These are phyloP conservation scores for Pandemis cinnamomeana DNA, from an alignment of 2,888 invertebrate species.

Conservation along the genomic window DNA sequence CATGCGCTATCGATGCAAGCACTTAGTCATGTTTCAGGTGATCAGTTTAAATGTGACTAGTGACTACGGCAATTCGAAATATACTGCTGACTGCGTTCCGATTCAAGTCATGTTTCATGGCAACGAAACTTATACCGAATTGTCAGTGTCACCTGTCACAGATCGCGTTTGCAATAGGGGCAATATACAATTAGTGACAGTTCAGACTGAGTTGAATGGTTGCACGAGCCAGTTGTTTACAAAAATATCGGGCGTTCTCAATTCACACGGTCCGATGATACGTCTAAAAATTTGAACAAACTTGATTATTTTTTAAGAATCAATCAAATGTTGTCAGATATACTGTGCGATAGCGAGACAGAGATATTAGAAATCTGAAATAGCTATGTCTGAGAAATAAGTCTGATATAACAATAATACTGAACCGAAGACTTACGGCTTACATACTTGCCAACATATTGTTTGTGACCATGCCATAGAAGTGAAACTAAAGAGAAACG, in stretches of 20 bases:
- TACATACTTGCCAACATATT: too few relatives aligned
- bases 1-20: constrained; percentile 9
- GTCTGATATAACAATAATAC: not conserved
- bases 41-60: too few relatives aligned
- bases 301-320: not conserved
- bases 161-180: too few relatives aligned
- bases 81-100: too few relatives aligned
- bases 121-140: too few relatives aligned
- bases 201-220: too few relatives aligned
- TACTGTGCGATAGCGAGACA: not conserved
- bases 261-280: constrained; percentile 6
- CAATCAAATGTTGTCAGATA: not conserved
- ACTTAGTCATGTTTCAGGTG: constrained; percentile 22
- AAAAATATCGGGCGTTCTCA: constrained; percentile 8
- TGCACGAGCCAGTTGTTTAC: not conserved
- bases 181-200: too few relatives aligned
- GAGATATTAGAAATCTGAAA: not conserved
- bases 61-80: too few relatives aligned
- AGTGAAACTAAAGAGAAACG: too few relatives aligned
- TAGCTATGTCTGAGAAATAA: not conserved
- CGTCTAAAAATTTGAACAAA: constrained; percentile 3
- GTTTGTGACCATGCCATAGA: too few relatives aligned
- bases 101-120: too few relatives aligned
- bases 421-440: not conserved
- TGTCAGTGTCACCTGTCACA: too few relatives aligned